Conservation (phyloP, 1,140 invertebrate genomes). For the Drosophila navojoa region DNA sequence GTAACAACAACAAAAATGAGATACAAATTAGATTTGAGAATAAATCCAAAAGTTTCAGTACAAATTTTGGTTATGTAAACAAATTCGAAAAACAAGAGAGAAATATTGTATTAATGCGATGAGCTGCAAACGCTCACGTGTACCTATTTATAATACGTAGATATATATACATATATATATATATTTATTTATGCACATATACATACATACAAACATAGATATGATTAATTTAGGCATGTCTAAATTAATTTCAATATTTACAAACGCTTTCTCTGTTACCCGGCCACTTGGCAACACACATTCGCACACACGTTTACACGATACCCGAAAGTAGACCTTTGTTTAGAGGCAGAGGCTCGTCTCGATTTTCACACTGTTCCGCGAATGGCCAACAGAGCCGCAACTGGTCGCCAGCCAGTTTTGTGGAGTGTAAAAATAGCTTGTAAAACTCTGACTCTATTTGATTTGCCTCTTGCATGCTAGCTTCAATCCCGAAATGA, state of each 20-base stretch:
- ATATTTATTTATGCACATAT: neutral
- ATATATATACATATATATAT: neutral
- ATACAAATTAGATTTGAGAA: constrained; percentile 13
- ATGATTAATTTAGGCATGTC: no score
- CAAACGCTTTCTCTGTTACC: constrained; percentile 32
- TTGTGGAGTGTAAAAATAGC: neutral
- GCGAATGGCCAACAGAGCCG: constrained; percentile 25
- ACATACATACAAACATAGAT: no score
- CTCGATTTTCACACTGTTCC: constrained; percentile 53
- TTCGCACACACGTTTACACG: neutral
- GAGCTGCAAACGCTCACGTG: no score
- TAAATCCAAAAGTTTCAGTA: constrained; percentile 4
- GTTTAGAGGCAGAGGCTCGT: constrained; percentile 32
- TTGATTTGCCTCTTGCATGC: neutral
- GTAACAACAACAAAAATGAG: neutral
- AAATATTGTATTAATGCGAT: constrained; percentile 19
- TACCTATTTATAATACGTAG: neutral
- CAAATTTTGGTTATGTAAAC: constrained; percentile 70
- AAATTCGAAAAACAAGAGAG: constrained; percentile 15
- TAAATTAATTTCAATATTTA: no score
- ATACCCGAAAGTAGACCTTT: constrained; percentile 30
- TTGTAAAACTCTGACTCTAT: neutral
- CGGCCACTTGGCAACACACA: constrained; percentile 42
- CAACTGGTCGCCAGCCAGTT: neutral
- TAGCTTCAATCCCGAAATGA: constrained; percentile 40